Base-by-base conservation (phyloP, 2,113 vertebrate species). In the Gorsachius goisagi region DNA sequence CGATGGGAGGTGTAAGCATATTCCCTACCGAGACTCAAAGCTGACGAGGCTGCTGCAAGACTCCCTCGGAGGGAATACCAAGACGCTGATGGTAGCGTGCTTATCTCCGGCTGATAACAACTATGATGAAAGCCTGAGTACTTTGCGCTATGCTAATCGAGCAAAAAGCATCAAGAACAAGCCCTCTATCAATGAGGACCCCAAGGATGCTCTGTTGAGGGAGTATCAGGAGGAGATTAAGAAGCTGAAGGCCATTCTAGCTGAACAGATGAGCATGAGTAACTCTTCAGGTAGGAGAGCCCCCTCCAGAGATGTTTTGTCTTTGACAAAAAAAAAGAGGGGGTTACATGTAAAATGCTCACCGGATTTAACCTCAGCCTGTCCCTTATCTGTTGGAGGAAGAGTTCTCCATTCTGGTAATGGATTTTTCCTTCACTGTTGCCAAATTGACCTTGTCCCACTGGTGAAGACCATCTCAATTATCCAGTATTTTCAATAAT, bases 181-280 rank as follows among this genome's bases (percentile, higher is more conserved):
- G 32, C 99, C 99, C 2, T 97, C 96, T 20, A 97, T 99, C 97
- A 99, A 99, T 0, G 98, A 99, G 95, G 99, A 99, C 95, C 99
- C 99, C 68, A 99, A 99, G 95, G 99, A 99, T 5, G 98, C 99
- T 67, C 98, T 99, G 68, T 98, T 99, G 67, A 97, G 99, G 37
- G 97, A 99, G 93, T 99, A 99, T 95, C 99, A 99, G 96, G 98
- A 99, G 89, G 99, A 99, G 96, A 99, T 99, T 95, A 99, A 98
- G 96, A 98, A 97, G 56, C 75, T 99, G 52, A 98, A 97, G 59
- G 97, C 97, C 3, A 97, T 99, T 52, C 90, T 99, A 90, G 98
- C 98, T 12, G 98, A 98, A 41, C 98, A 99, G 96, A 97, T 98
- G 63, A 96, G 95, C 15, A 50, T 44, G 1, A 32, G 72, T 73